Percentiles rank a stretch among this genome's conserved stretches.
Evolutionary conservation across 2,113 vertebrate species (phyloP).

Genomic region (Abramis brama): DNA sequence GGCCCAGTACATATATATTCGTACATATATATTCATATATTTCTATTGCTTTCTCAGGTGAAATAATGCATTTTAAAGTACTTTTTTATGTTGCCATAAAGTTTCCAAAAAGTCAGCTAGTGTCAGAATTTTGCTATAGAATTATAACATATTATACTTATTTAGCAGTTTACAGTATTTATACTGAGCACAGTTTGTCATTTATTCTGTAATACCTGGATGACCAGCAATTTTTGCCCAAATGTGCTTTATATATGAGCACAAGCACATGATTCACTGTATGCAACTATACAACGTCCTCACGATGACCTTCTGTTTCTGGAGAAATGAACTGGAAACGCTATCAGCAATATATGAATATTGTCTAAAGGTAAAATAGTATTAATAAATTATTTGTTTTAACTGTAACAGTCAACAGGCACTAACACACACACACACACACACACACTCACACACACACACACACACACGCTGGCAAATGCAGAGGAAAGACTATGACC

Average conservation of each 20-base stretch:
- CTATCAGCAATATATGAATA: neutral
- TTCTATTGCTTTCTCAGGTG: too few species aligned
- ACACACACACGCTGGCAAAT: neutral
- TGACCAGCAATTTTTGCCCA: neutral
- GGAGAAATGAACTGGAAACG: neutral
- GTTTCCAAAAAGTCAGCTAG: too few species aligned
- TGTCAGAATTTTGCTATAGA: too few species aligned
- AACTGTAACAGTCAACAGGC: neutral
- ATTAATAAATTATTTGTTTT: too few species aligned
- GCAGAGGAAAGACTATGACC: constrained; percentile 9
- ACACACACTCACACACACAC: neutral
- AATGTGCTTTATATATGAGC: neutral
- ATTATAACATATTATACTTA: too few species aligned
- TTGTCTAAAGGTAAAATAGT: neutral
- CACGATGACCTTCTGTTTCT: neutral
- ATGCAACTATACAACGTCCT: neutral
- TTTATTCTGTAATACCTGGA: neutral
- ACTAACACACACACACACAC: neutral
- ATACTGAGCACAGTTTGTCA: neutral
- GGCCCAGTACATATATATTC: too few species aligned
- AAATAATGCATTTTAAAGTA: too few species aligned
- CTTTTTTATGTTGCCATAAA: too few species aligned
- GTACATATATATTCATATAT: too few species aligned
- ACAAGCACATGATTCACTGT: neutral
- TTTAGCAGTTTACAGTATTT: too few species aligned